A percentile compares a stretch with the other conserved stretches of the same genome.
Conservation (phyloP, 2,888 invertebrate species). For the Oligia latruncula region DNA sequence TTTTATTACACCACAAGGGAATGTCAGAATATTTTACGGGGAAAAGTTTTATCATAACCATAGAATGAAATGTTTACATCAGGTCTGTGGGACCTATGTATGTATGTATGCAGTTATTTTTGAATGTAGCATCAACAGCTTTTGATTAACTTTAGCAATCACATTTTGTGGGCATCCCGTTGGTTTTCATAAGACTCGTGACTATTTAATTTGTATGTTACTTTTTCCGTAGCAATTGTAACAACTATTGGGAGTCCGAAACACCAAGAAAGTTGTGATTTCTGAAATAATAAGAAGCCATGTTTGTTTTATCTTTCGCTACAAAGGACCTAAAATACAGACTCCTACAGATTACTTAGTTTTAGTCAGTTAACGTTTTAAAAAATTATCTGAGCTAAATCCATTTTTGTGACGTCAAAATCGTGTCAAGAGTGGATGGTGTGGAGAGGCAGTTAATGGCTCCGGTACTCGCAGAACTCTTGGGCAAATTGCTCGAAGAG, state of each 20-base stretch:
- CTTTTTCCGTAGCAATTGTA: not conserved
- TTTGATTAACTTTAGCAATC: constrained; percentile 18
- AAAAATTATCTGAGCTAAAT: not conserved
- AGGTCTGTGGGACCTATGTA: not conserved
- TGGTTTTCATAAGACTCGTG: not conserved
- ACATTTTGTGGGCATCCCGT: not conserved
- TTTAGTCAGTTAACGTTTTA: not conserved
- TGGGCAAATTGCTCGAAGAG: constrained; percentile 49
- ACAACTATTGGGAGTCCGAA: not conserved
- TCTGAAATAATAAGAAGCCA: not conserved
- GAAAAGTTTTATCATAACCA: constrained; percentile 36
- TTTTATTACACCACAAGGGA: constrained; percentile 46
- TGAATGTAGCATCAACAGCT: not conserved
- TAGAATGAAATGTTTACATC: constrained; percentile 1
- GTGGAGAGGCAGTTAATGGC: constrained; percentile 54
- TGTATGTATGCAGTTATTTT: not conserved
- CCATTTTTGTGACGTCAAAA: constrained; percentile 34
- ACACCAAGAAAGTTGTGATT: not conserved
- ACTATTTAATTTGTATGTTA: not conserved
- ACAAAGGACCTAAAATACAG: not conserved
- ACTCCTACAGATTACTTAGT: not conserved
- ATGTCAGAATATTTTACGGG: constrained; percentile 11
- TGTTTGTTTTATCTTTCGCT: not conserved
- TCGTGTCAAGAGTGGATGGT: constrained; percentile 32
- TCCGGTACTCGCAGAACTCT: constrained; percentile 45